Percentiles rank a stretch among this genome's conserved stretches.
phyloP scores from a whole-genome alignment of 1,140 invertebrate genomes.

The Conus ventricosus region DNA sequence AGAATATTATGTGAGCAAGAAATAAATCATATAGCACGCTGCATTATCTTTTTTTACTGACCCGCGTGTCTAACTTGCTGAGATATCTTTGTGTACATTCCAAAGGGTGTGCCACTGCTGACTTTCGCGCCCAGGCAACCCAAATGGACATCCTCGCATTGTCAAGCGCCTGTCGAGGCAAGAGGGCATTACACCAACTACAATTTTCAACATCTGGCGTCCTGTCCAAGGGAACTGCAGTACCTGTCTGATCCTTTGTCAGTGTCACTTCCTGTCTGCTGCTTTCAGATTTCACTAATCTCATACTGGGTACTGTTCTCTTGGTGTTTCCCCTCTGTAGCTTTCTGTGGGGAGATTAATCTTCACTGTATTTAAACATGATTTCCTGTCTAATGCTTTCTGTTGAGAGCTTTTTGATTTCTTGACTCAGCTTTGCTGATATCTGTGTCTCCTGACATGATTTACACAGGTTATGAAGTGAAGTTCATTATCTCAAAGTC shows the following conservation, averaged over 20 bases:
- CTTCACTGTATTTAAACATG: no score
- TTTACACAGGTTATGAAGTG: no score
- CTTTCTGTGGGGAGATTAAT: not conserved
- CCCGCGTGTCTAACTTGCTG: not conserved
- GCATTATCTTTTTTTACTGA: no score
- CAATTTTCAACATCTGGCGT: constrained; percentile 98
- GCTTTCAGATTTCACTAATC: not conserved
- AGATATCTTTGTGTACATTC: constrained; percentile 74
- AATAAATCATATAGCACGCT: no score
- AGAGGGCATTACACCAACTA: constrained; percentile 99
- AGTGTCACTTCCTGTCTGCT: not conserved
- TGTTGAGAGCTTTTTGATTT: no score
- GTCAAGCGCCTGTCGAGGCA: constrained; percentile 95
- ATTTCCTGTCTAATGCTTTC: no score
- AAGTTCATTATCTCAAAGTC: no score
- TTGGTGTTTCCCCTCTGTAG: no score
- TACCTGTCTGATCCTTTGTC: not conserved
- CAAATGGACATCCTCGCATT: constrained; percentile 90
- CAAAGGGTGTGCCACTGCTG: constrained; percentile 70
- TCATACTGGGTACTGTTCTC: no score
- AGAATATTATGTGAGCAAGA: no score
- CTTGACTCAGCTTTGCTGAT: no score
- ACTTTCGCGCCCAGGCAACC: constrained; percentile 74
- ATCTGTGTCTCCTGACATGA: no score
- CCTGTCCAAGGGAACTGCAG: constrained; percentile 85